Conservation (phyloP, 2,888 invertebrate genomes). For the Ochropleura leucogaster region DNA sequence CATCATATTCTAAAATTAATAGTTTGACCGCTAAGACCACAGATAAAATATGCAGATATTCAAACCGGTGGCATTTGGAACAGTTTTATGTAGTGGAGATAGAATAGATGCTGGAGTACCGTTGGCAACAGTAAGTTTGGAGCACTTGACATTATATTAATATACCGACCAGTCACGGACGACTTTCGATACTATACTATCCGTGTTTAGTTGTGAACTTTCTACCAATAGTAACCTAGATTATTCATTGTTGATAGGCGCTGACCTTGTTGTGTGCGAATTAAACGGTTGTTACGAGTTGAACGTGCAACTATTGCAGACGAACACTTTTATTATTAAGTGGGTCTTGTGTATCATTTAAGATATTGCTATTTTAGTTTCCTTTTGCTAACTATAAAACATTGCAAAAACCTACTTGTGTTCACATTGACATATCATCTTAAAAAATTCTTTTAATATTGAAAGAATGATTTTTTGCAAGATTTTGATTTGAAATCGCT, state of each 20-base stretch:
- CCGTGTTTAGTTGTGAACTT: slow-evolving; percentile 56
- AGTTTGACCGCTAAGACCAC: background rate
- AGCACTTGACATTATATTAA: slow-evolving; percentile 37
- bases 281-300: slow-evolving; percentile 18
- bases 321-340: slow-evolving; percentile 23
- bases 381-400: background rate
- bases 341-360: slow-evolving; percentile 1
- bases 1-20: background rate
- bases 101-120: slow-evolving; percentile 17
- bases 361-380: background rate
- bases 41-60: background rate
- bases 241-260: slow-evolving; percentile 29
- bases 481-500: background rate
- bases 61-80: background rate
- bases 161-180: slow-evolving; percentile 21
- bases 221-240: slow-evolving; percentile 60
- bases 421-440: background rate
- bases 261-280: slow-evolving; percentile 35
- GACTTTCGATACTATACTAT: slow-evolving; percentile 53
- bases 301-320: slow-evolving; percentile 8
- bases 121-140: slow-evolving; percentile 33
- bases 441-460: background rate
- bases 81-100: slow-evolving; percentile 6
- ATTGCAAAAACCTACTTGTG: too few species aligned
- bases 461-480: background rate